Conservation (phyloP, 2,888 invertebrate species). For the Ramazzottius varieornatus region DNA sequence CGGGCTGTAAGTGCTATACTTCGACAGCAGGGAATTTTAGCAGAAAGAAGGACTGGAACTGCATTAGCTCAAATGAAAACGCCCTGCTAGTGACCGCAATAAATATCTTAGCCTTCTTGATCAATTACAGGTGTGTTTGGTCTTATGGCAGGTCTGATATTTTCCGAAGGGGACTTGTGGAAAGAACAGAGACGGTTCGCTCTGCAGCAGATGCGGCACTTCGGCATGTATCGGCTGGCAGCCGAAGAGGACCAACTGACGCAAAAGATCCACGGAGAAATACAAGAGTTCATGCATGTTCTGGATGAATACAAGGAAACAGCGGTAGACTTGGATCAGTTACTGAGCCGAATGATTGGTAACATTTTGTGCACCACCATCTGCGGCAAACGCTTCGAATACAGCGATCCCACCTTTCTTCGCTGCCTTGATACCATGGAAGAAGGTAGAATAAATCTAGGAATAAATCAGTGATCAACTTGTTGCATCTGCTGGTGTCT, state of each 20-base stretch:
- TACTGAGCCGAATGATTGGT: slow-evolving; percentile 51
- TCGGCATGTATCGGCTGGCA: slow-evolving; percentile 28
- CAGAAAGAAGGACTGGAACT: too few relatives aligned
- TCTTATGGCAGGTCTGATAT: slow-evolving; percentile 63
- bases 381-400: slow-evolving; percentile 58
- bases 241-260: background rate
- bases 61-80: too few relatives aligned
- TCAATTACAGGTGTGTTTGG: too few relatives aligned
- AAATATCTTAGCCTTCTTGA: too few relatives aligned
- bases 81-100: too few relatives aligned
- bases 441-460: too few relatives aligned
- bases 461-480: too few relatives aligned
- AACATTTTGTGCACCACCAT: slow-evolving; percentile 70
- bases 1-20: too few relatives aligned
- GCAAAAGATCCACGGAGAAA: slow-evolving; percentile 37
- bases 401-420: slow-evolving; percentile 45
- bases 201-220: slow-evolving; percentile 52
- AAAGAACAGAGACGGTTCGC: slow-evolving; percentile 63
- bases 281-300: slow-evolving; percentile 40
- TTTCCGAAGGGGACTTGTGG: slow-evolving; percentile 65
- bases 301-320: slow-evolving; percentile 36
- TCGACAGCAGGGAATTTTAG: too few relatives aligned
- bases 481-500: too few relatives aligned
- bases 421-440: slow-evolving; percentile 60
- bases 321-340: slow-evolving; percentile 43